Evolutionary conservation across 2,888 invertebrate species (phyloP).

Genomic region (Eupelmus urozonus): DNA sequence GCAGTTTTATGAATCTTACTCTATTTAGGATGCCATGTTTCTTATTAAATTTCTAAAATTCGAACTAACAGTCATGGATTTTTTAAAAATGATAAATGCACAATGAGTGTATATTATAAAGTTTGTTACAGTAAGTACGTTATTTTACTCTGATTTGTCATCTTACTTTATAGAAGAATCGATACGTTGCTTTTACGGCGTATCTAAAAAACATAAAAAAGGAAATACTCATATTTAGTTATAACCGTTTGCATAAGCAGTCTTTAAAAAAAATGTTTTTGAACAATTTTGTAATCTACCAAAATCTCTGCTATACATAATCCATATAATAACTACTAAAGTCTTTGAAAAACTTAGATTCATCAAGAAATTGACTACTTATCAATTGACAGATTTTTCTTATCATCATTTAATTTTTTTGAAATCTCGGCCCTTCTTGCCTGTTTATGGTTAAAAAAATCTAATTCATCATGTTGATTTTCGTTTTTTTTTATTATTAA

Average conservation of each 20-base stretch:
- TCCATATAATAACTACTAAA: no score
- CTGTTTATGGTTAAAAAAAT: conserved; percentile 26
- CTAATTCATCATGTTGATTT: conserved; percentile 48
- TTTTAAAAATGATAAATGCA: background rate
- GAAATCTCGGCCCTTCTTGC: background rate
- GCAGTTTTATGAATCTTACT: background rate
- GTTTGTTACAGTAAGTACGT: no score
- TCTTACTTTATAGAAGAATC: conserved; percentile 3
- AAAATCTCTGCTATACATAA: no score
- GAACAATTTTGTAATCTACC: no score
- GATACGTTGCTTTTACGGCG: background rate
- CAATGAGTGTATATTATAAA: background rate
- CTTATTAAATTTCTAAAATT: background rate
- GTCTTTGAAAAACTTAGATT: no score
- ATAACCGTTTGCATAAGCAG: background rate
- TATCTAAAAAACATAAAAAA: background rate
- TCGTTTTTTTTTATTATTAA: conserved; percentile 56
- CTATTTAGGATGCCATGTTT: conserved; percentile 2
- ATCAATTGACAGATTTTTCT: no score
- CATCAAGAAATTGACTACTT: no score
- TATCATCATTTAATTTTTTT: background rate
- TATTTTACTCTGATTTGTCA: background rate
- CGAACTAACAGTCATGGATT: background rate
- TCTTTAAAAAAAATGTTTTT: background rate
- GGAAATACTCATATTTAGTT: background rate